phyloP scores from a whole-genome alignment of 2,888 invertebrate genomes.

The Creontiades dilutus region DNA sequence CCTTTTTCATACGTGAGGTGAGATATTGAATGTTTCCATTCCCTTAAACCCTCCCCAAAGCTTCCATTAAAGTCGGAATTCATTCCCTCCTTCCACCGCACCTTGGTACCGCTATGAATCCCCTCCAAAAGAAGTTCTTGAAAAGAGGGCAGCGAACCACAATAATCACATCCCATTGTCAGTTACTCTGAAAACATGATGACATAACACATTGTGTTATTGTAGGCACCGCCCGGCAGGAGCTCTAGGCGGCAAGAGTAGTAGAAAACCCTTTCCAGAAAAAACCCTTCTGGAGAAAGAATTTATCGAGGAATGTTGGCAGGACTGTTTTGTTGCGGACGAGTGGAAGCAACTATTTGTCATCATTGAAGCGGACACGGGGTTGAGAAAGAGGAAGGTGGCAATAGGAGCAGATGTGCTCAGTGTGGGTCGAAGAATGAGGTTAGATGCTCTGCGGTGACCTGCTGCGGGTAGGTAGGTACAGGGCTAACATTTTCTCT shows the following conservation, averaged over 20 bases:
- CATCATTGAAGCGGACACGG: constrained; percentile 65
- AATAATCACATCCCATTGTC: constrained; percentile 5
- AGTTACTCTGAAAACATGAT: constrained; percentile 45
- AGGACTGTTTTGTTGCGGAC: constrained; percentile 58
- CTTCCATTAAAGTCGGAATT: no score
- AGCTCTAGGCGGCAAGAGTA: not conserved
- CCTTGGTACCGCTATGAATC: no score
- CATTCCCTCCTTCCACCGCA: no score
- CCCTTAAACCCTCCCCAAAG: no score
- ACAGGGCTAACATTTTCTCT: not conserved
- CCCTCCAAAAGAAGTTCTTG: not conserved
- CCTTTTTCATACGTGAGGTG: no score
- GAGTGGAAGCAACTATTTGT: constrained; percentile 55
- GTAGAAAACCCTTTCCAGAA: not conserved
- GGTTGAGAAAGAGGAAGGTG: constrained; percentile 6
- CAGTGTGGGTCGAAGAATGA: constrained; percentile 2
- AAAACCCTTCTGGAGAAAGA: constrained; percentile 55
- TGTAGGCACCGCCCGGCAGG: not conserved
- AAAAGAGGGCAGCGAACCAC: not conserved
- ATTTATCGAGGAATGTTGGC: constrained; percentile 67
- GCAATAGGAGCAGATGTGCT: constrained; percentile 42
- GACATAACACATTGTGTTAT: constrained; percentile 47
- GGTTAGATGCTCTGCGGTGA: constrained; percentile 13
- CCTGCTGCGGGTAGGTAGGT: not conserved
- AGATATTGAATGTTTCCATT: no score